These are phyloP conservation scores for Temnothorax curvispinosus DNA, from an alignment of 1,140 invertebrate genomes.

Conservation along the genomic window DNA sequence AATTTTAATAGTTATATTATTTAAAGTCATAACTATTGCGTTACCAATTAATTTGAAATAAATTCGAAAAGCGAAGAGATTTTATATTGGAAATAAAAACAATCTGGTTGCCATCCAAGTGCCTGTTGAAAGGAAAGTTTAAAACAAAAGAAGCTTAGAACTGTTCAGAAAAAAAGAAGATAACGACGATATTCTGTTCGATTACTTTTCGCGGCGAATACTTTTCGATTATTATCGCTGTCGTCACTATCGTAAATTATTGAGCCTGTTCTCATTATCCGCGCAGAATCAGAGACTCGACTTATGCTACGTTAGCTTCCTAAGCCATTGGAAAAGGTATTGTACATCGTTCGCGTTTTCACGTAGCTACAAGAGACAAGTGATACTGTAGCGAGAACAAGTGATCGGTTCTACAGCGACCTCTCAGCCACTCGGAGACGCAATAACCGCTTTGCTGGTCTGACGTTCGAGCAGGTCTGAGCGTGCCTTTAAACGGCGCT, in stretches of 20 bases:
- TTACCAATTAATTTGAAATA: conserved; percentile 32
- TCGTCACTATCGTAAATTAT: conserved; percentile 60
- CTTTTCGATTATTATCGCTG: conserved; percentile 56
- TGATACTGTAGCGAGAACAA: conserved; percentile 69
- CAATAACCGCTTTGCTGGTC: conserved; percentile 78
- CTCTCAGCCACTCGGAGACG: conserved; percentile 83
- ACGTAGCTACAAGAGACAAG: conserved; percentile 64
- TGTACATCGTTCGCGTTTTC: conserved; percentile 52
- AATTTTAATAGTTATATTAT: conserved; percentile 41
- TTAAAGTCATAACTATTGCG: conserved; percentile 30
- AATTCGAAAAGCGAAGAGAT: neutral
- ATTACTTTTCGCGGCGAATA: conserved; percentile 31
- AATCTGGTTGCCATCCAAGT: conserved; percentile 45
- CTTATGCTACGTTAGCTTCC: conserved; percentile 40
- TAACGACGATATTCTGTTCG: conserved; percentile 25
- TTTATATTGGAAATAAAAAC: conserved; percentile 38
- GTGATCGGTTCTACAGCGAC: conserved; percentile 25
- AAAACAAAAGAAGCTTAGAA: conserved; percentile 48
- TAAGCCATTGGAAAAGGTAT: conserved; percentile 54
- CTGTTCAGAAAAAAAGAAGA: conserved; percentile 45
- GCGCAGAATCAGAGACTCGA: conserved; percentile 42
- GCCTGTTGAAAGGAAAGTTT: conserved; percentile 48
- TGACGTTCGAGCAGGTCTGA: conserved; percentile 80
- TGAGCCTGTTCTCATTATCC: conserved; percentile 59
- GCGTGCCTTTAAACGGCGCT: conserved; percentile 89